Conservation (phyloP, 2,797 vertebrate genomes). For the Macropodus opercularis region DNA sequence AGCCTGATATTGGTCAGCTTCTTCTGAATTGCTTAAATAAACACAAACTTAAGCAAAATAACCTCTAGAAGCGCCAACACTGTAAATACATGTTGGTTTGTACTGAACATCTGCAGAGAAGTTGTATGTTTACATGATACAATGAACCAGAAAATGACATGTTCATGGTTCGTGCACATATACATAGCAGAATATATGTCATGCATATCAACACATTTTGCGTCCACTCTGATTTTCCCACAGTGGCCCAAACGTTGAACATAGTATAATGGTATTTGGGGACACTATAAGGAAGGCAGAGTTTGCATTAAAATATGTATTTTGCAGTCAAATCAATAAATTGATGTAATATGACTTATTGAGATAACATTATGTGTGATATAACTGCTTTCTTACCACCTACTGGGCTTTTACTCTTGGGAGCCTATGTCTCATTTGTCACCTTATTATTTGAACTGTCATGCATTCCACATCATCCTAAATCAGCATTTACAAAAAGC, state of each 20-base stretch:
- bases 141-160: not conserved
- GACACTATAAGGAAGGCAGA: conserved; percentile 34
- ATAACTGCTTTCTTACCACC: conserved; percentile 16
- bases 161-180: conserved; percentile 56
- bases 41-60: not conserved
- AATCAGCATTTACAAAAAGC: conserved; percentile 19
- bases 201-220: conserved; percentile 49
- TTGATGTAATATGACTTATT: conserved; percentile 24
- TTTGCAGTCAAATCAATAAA: conserved; percentile 16
- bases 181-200: conserved; percentile 41
- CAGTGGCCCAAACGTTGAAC: not conserved
- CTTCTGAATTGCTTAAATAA: not conserved
- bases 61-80: not conserved
- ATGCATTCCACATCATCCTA: conserved; percentile 31
- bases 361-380: conserved; percentile 11
- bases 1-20: not conserved
- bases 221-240: conserved; percentile 17
- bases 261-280: not conserved
- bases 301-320: conserved; percentile 6
- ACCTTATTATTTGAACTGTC: not conserved
- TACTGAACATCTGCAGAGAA: not conserved
- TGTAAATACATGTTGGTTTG: not conserved
- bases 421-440: not conserved
- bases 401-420: not conserved
- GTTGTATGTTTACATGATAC: not conserved